phyloP scores from a whole-genome alignment of 2,888 invertebrate genomes.

The Lasioglossum zephyrum region DNA sequence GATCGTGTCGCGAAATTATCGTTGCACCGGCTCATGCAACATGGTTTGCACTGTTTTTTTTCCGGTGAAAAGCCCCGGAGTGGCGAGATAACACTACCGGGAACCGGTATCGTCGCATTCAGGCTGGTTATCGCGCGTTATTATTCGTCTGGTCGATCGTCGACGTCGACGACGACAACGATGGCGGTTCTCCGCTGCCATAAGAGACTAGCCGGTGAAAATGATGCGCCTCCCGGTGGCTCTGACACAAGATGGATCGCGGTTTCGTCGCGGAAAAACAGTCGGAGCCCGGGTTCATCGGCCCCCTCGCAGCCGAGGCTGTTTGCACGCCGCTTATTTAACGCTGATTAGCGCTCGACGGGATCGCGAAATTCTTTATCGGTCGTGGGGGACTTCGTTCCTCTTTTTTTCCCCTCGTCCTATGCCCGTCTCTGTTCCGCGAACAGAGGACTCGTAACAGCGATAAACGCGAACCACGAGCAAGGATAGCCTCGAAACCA shows the following conservation, averaged over 20 bases:
- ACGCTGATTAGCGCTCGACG: constrained; percentile 59
- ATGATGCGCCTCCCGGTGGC: neutral
- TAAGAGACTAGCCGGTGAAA: neutral
- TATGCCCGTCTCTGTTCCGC: neutral
- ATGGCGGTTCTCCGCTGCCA: neutral
- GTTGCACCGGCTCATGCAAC: constrained; percentile 28
- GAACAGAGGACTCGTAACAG: neutral
- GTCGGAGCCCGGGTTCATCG: constrained; percentile 9
- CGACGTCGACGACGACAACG: neutral
- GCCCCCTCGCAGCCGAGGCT: neutral
- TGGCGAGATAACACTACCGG: constrained; percentile 4
- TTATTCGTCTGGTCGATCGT: neutral
- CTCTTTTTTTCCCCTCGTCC: neutral
- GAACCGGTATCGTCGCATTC: constrained; percentile 12
- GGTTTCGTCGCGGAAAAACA: constrained; percentile 4
- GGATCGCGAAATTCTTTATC: constrained; percentile 42
- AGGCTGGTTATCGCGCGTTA: constrained; percentile 3
- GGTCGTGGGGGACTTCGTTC: neutral
- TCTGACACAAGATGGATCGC: constrained; percentile 11
- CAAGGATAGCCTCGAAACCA: constrained; percentile 4
- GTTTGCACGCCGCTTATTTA: constrained; percentile 62
- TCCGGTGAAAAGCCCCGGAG: neutral
- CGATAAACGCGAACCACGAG: neutral
- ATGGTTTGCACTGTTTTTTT: neutral
- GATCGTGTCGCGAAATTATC: constrained; percentile 30